A percentile compares a stretch with the other conserved stretches of the same genome.
These are phyloP conservation scores for Bucco capensis DNA, from an alignment of 2,113 vertebrate species.

Conservation along the genomic window DNA sequence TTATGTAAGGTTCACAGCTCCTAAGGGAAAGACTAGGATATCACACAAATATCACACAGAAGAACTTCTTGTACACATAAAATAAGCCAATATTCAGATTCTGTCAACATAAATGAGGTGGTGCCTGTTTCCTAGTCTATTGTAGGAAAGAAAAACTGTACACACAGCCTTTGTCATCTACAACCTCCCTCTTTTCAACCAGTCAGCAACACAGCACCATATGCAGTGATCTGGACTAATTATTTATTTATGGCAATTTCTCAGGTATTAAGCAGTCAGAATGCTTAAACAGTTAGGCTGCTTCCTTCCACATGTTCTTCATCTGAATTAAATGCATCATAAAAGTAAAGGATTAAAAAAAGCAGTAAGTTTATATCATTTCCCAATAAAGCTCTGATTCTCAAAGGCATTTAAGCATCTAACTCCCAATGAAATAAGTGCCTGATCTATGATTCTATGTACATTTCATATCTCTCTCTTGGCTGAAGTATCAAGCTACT, in stretches of 20 bases:
- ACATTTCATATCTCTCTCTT: not conserved
- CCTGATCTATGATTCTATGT: too few species aligned
- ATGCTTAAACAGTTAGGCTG: not conserved
- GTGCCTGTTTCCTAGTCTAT: not conserved
- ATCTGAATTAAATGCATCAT: not conserved
- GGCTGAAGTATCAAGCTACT: not conserved
- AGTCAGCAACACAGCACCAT: not conserved
- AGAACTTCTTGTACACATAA: constrained; percentile 46
- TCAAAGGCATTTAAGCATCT: not conserved
- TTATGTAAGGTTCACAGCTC: constrained; percentile 64
- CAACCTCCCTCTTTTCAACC: not conserved
- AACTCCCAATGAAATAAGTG: not conserved
- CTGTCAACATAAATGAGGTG: not conserved
- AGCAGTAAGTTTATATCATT: not conserved
- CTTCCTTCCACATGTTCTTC: not conserved
- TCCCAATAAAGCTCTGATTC: not conserved
- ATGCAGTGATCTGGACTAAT: not conserved
- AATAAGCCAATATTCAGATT: constrained; percentile 10
- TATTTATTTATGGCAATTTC: not conserved
- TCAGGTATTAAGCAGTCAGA: not conserved
- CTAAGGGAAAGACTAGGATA: constrained; percentile 7
- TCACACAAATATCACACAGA: not conserved
- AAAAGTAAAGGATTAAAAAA: not conserved
- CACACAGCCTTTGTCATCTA: not conserved
- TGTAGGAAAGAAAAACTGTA: not conserved